These are phyloP conservation scores for Agriopis marginaria DNA, from an alignment of 2,888 invertebrate genomes.

Conservation along the genomic window DNA sequence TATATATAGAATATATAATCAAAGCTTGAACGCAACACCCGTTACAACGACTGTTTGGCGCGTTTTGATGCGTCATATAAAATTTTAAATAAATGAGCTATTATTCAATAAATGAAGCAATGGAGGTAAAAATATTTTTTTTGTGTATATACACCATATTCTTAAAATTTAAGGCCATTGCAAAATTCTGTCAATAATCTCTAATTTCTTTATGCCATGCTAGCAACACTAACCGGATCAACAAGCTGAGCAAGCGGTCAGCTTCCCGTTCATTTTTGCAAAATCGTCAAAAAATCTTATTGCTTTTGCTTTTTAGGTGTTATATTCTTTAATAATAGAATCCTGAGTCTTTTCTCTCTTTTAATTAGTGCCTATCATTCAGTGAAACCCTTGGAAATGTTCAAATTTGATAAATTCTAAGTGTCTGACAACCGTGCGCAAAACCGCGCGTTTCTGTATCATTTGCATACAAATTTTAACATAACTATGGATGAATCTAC, in stretches of 20 bases:
- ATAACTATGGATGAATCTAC: conserved; percentile 67
- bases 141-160: too few relatives aligned
- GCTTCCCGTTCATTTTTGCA: conserved; percentile 48
- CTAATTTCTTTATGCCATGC: too few relatives aligned
- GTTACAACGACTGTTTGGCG: too few relatives aligned
- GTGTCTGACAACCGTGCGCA: conserved; percentile 76
- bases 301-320: conserved; percentile 20
- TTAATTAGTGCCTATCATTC: conserved; percentile 24
- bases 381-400: conserved; percentile 58
- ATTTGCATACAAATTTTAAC: conserved; percentile 50
- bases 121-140: too few relatives aligned
- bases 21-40: too few relatives aligned
- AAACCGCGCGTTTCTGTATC: conserved; percentile 69
- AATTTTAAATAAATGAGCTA: too few relatives aligned
- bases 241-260: conserved; percentile 82
- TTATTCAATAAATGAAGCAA: too few relatives aligned
- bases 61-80: too few relatives aligned
- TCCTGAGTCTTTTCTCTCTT: not conserved
- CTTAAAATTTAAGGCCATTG: too few relatives aligned
- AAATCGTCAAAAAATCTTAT: conserved; percentile 44
- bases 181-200: too few relatives aligned
- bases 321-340: conserved; percentile 1
- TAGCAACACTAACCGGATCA: conserved; percentile 75
- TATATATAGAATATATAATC: too few relatives aligned
- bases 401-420: conserved; percentile 55